Evolutionary conservation across 2,888 invertebrate species (phyloP), one percentile per base, ranked within the genome.

Genomic region (Andrena marginata): DNA sequence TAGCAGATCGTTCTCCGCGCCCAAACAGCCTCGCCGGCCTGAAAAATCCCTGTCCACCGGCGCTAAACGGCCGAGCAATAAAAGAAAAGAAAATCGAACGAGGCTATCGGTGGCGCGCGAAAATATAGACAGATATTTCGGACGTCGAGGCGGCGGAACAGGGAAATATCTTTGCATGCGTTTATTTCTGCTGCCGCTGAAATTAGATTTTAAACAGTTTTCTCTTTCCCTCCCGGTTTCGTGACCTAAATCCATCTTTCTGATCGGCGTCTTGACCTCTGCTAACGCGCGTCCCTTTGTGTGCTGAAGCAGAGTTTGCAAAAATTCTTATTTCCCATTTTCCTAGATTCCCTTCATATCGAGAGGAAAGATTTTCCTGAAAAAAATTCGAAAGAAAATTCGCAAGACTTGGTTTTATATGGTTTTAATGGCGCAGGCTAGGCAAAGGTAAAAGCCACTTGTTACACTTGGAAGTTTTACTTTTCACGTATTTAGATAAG

Each of bases 201-300:
- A 72, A 78, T 62, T 72, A 67, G 67, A 62, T 60, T 60, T 64
- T 59, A 71, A 63, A 71, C 60, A 71, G 20, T 71, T 71, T 71
- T 49, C 71, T 31, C 65, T 29, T n/a, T 42, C n/a, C 33, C 63
- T 60, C 62, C 35, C 70, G 33, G 51, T 54, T 26, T 60, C 72
- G 13, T 71, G 77, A 72, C 72, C 77, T 60, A 60, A 48, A 72
- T 71, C 54, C 54, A 67, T 48, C 20, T 35, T 72, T 31, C 33
- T 5, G 49, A 65, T 67, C 35, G 49, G 65, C 56, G 49, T 70
- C 74, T 70, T 79, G 79, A 79, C 74, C 79, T 70, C 48, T 54
- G 79, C 16, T 74, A 79, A 59, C 42, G 54, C 67, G 23, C 2
- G 10, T 3, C 23, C 23, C 10, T 56, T 23, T 23, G 10, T 0